Conservation (phyloP, 2,113 vertebrate genomes). For the Lepisosteus oculatus region DNA sequence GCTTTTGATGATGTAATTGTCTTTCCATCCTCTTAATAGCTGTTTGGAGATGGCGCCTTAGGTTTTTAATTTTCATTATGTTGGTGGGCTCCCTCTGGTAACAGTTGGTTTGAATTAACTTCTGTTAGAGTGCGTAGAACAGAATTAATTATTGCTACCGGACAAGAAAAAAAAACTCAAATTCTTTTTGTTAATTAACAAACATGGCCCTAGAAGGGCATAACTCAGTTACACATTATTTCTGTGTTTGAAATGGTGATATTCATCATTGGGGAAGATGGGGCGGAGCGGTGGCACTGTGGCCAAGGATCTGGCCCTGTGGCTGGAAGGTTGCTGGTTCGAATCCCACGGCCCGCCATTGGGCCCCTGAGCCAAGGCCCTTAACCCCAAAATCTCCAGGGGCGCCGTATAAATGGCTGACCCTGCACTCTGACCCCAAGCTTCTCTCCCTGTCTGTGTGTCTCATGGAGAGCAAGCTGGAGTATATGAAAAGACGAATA, state of each 20-base stretch:
- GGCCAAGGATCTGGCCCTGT: too few species aligned
- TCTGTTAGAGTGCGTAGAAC: conserved; percentile 21
- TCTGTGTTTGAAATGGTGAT: not conserved
- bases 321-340: too few species aligned
- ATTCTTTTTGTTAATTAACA: conserved; percentile 33
- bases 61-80: conserved; percentile 16
- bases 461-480: too few species aligned
- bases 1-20: too few species aligned
- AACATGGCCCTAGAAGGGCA: conserved; percentile 17
- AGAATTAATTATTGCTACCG: conserved; percentile 28
- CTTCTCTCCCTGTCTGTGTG: too few species aligned
- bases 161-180: conserved; percentile 24
- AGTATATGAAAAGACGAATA: too few species aligned
- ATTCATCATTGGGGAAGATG: not conserved
- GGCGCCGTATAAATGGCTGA: too few species aligned
- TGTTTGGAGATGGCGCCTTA: not conserved
- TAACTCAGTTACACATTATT: conserved; percentile 6
- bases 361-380: too few species aligned
- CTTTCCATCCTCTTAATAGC: conserved; percentile 3
- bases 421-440: too few species aligned
- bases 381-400: too few species aligned
- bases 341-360: too few species aligned
- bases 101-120: conserved; percentile 22
- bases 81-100: conserved; percentile 8
- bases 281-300: too few species aligned